phyloP scores from a whole-genome alignment of 2,113 vertebrate genomes.

The Crotalus tigris region DNA sequence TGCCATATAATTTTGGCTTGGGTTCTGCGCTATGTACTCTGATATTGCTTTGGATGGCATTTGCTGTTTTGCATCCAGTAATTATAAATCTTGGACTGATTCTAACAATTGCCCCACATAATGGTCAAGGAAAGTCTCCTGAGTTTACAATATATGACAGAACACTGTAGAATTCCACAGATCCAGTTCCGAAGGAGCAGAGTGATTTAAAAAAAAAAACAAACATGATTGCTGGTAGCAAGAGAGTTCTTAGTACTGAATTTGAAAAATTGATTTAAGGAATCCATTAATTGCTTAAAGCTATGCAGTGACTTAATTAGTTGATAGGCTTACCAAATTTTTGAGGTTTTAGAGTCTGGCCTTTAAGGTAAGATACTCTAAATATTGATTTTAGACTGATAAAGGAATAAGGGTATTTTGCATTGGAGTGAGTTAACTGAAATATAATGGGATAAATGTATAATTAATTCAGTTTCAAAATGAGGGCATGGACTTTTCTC shows the following conservation, averaged over 20 bases:
- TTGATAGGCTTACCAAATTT: constrained; percentile 3
- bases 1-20: not conserved
- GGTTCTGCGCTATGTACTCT: not conserved
- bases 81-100: not conserved
- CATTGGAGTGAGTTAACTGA: not conserved
- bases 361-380: not conserved
- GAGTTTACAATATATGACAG: not conserved
- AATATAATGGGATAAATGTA: not conserved
- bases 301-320: constrained; percentile 3
- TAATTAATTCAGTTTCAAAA: not conserved
- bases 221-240: not conserved
- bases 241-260: not conserved
- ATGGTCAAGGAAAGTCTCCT: not conserved
- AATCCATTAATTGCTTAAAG: constrained; percentile 29
- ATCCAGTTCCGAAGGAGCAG: not conserved
- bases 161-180: too few relatives aligned
- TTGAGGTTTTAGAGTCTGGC: not conserved
- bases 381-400: not conserved
- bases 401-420: not conserved
- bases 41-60: not conserved
- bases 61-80: not conserved
- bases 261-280: constrained; percentile 20
- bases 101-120: not conserved
- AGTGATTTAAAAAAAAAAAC: not conserved
- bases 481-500: not conserved